Evolutionary conservation across 2,797 vertebrate species (phyloP).

Genomic region (Dallia pectoralis): DNA sequence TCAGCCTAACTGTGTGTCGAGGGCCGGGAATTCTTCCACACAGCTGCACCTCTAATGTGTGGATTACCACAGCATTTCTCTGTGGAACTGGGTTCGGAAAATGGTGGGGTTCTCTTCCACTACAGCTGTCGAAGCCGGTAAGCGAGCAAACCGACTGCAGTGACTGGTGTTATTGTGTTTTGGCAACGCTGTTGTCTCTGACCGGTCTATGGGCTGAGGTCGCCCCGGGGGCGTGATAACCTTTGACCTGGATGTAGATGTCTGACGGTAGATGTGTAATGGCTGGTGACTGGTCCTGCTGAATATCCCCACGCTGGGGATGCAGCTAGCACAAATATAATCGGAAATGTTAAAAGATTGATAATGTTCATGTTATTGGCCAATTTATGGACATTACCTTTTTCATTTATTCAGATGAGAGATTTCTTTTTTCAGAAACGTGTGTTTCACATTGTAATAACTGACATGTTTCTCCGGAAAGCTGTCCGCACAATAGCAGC

Average conservation of each 20-base stretch:
- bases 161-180: slow-evolving; percentile 33
- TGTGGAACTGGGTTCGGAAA: slow-evolving; percentile 34
- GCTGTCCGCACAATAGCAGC: neutral
- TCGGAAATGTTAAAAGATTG: neutral
- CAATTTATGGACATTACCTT: neutral
- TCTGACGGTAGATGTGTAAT: neutral
- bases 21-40: neutral
- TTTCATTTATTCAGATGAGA: neutral
- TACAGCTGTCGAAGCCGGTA: slow-evolving; percentile 65
- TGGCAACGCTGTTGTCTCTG: slow-evolving; percentile 22
- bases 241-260: neutral
- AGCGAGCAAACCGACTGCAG: slow-evolving; percentile 34
- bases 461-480: neutral
- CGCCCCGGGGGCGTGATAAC: neutral
- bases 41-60: slow-evolving; percentile 15
- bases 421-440: neutral
- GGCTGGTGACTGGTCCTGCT: neutral
- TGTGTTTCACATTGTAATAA: neutral
- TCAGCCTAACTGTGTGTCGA: neutral
- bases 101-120: slow-evolving; percentile 43
- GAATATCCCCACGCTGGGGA: neutral
- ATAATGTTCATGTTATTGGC: neutral
- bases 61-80: slow-evolving; percentile 16
- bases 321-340: neutral
- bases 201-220: neutral